Percentiles rank a stretch among this genome's conserved stretches.
These are phyloP conservation scores for Gadopsis marmoratus DNA, from an alignment of 2,797 vertebrate species.

Conservation along the genomic window DNA sequence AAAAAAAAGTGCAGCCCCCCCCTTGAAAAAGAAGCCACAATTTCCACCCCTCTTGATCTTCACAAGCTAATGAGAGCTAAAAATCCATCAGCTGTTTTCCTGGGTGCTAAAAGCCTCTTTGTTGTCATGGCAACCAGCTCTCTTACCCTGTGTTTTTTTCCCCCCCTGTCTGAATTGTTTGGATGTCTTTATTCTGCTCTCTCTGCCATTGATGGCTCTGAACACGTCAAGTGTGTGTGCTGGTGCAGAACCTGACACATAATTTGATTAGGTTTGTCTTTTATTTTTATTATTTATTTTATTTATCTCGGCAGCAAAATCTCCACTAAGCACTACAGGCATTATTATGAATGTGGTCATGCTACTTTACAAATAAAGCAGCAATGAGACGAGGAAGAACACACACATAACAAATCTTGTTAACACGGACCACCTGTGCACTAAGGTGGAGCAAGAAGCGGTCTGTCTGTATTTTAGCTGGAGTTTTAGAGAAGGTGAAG, in stretches of 20 bases:
- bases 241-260: conserved; percentile 23
- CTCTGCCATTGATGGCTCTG: conserved; percentile 17
- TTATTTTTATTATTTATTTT: neutral
- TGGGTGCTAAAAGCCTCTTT: conserved; percentile 60
- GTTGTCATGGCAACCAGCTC: conserved; percentile 60
- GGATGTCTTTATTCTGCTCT: conserved; percentile 34
- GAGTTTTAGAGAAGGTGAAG: neutral
- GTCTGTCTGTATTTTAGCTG: neutral
- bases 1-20: conserved; percentile 7
- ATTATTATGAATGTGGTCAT: neutral
- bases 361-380: neutral
- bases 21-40: conserved; percentile 7
- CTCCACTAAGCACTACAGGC: neutral
- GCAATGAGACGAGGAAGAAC: neutral
- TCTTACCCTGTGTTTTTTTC: neutral
- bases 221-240: conserved; percentile 17
- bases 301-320: neutral
- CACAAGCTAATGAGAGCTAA: conserved; percentile 57
- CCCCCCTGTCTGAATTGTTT: conserved; percentile 37
- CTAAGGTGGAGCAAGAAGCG: neutral
- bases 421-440: neutral
- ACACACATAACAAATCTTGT: neutral
- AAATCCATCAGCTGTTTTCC: conserved; percentile 37
- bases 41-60: conserved; percentile 48
- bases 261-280: conserved; percentile 7